These are phyloP conservation scores for Callyntrura guangdongensis DNA, from an alignment of 2,888 invertebrate genomes.

Conservation along the genomic window DNA sequence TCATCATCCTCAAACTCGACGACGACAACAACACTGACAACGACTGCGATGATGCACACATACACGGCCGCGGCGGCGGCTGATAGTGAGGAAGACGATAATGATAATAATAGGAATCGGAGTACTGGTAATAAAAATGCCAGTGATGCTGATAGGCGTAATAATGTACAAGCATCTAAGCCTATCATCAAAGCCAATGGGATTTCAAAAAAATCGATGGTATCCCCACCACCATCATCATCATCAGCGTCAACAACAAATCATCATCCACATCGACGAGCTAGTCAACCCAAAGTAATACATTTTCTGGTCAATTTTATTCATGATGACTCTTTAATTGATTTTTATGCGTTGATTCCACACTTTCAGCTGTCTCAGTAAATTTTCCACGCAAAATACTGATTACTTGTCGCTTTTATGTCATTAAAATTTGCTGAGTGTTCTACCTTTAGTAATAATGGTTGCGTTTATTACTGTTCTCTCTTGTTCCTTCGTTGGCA, in stretches of 20 bases:
- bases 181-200: constrained; percentile 69
- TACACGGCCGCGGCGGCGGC: neutral
- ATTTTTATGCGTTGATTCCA: constrained; percentile 40
- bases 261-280: constrained; percentile 60
- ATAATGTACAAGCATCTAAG: constrained; percentile 57
- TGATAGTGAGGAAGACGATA: constrained; percentile 45
- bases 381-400: constrained; percentile 30
- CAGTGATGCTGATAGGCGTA: constrained; percentile 65
- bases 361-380: constrained; percentile 18
- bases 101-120: constrained; percentile 23
- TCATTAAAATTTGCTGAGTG: constrained; percentile 36
- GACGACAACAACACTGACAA: constrained; percentile 60
- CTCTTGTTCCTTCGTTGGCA: neutral
- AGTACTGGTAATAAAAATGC: constrained; percentile 50
- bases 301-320: constrained; percentile 66
- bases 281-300: constrained; percentile 80
- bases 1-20: constrained; percentile 7
- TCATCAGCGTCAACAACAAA: constrained; percentile 45
- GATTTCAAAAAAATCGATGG: constrained; percentile 61
- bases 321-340: constrained; percentile 57
- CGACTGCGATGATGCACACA: constrained; percentile 73
- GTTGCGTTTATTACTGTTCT: neutral
- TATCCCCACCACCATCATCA: constrained; percentile 34
- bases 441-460: neutral
- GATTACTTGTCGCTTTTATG: constrained; percentile 40